Evolutionary conservation across 2,888 invertebrate genomes (phyloP).

Genomic region (Exocentrus adspersus): DNA sequence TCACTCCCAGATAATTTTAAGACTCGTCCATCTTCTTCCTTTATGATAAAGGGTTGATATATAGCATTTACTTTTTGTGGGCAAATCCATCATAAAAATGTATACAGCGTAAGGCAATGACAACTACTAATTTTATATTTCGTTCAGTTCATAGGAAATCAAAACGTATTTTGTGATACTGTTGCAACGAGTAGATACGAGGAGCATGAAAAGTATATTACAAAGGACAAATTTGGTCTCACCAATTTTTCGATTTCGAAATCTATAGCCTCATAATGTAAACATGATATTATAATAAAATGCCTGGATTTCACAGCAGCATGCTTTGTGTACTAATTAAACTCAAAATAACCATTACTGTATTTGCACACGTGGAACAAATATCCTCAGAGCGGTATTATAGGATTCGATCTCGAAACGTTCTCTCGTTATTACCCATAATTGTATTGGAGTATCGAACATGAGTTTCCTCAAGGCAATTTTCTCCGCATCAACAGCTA

Average conservation of each 20-base stretch:
- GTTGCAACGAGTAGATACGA: too few species aligned
- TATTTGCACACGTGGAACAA: background rate
- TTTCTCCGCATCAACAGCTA: conserved; percentile 6
- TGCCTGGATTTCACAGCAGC: too few species aligned
- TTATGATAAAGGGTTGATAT: conserved; percentile 2
- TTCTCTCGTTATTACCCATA: background rate
- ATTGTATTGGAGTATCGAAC: background rate
- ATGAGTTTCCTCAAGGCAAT: background rate
- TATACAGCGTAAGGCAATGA: background rate
- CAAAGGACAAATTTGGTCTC: too few species aligned
- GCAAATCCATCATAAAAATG: conserved; percentile 3
- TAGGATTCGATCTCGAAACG: background rate
- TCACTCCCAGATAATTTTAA: background rate
- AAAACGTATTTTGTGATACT: too few species aligned
- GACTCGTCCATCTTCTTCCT: background rate
- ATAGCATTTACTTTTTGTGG: background rate
- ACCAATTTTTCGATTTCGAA: too few species aligned
- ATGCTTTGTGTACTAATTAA: background rate
- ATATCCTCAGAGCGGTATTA: background rate
- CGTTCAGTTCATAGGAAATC: background rate
- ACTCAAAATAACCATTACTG: background rate
- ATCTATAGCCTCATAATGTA: too few species aligned
- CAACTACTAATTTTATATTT: background rate
- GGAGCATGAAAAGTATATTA: too few species aligned
- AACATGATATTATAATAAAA: too few species aligned